Base-by-base conservation (phyloP, 2,113 vertebrate species). In the Arothron firmamentum region DNA sequence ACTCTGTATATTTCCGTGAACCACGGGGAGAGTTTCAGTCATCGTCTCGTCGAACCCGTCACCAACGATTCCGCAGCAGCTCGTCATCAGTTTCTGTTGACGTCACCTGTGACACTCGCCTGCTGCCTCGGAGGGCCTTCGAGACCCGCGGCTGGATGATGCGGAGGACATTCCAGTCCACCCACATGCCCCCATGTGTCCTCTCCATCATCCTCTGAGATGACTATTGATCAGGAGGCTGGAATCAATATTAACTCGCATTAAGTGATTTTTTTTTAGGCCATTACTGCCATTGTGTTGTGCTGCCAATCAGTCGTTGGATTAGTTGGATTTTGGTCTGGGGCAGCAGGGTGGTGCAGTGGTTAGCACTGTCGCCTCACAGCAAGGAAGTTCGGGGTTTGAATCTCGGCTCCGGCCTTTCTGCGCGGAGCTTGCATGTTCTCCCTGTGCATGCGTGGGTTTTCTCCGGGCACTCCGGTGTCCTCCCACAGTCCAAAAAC, bases 1-100 rank as follows among this genome's bases (percentile, higher is more conserved):
- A 50, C 63, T 66, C 75, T 67, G 79, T 59, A 61, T 59, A 62
- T 78, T 79, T 28, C 75, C 48, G 70, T 73, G 13, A 69, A 74
- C 65, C 68, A 52, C 23, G 68, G 42, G 25, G 60, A 71, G 62
- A 61, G 53, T 72, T 72, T 67, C 52, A 72, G 80, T 74, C 75
- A 69, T 65, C 15, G 6, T 65, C 71, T 75, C 38, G 63, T 74
- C 63, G 62, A 69, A 34, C 54, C 52, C 19, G 46, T 58, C 69
- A 6, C 45, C 13, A 28, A 48, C 6, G 34, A 21, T 1, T 18
- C 8, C 34, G n/a, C 12, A n/a, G 18, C 47, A 34, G 55, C 52
- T 23, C 52, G 51, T 6, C 23, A 21, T 56, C 62, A 1, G 38
- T 43, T 59, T 49, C 21, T 3, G 3, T 53, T 23, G 55, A 1